phyloP scores from a whole-genome alignment of 2,113 vertebrate species.

The Perca flavescens region DNA sequence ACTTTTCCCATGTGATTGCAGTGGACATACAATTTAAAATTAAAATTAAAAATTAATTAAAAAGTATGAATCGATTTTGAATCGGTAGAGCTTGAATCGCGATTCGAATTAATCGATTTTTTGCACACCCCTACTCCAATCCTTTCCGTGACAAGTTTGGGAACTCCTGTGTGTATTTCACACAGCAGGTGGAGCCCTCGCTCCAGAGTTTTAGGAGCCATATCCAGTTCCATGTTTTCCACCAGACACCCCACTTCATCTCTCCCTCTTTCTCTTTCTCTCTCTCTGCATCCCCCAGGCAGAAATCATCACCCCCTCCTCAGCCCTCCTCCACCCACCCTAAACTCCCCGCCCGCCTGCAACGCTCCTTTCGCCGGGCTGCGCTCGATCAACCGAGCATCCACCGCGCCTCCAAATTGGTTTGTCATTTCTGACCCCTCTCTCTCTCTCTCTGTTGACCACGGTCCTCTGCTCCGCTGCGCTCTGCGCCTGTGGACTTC shows the following conservation, averaged over 20 bases:
- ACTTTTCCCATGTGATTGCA: too few relatives aligned
- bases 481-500: slow-evolving; percentile 67
- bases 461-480: slow-evolving; percentile 63
- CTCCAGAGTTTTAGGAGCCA: slow-evolving; percentile 70
- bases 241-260: slow-evolving; percentile 53
- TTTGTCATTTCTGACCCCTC: slow-evolving; percentile 82
- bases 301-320: slow-evolving; percentile 61
- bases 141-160: neutral
- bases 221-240: slow-evolving; percentile 83
- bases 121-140: neutral
- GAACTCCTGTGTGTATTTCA: slow-evolving; percentile 42
- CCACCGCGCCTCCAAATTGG: slow-evolving; percentile 78
- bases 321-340: slow-evolving; percentile 31
- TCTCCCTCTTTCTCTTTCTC: slow-evolving; percentile 25
- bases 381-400: slow-evolving; percentile 74
- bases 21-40: too few relatives aligned
- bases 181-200: slow-evolving; percentile 83
- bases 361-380: slow-evolving; percentile 67
- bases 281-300: slow-evolving; percentile 68
- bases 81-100: too few relatives aligned
- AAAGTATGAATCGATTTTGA: too few relatives aligned
- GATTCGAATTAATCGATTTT: too few relatives aligned
- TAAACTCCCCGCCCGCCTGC: slow-evolving; percentile 61
- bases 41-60: too few relatives aligned
- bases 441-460: slow-evolving; percentile 47